These are phyloP conservation scores for Cataglyphis cursor DNA, from an alignment of 2,888 invertebrate species.

Conservation along the genomic window DNA sequence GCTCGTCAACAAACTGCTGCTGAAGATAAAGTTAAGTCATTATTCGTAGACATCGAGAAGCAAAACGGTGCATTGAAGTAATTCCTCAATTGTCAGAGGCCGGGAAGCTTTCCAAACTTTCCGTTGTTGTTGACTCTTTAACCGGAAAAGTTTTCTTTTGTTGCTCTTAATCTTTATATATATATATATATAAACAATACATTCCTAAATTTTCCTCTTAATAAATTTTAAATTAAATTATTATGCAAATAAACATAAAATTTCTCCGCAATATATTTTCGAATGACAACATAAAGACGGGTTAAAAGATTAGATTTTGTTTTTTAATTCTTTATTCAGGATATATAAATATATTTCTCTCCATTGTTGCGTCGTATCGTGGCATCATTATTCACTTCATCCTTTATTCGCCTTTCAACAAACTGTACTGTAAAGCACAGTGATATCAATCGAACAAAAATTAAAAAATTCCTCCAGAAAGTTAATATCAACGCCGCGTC, in stretches of 20 bases:
- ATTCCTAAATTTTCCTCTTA: slow-evolving; percentile 1
- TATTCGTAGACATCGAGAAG: slow-evolving; percentile 7
- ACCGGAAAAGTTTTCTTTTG: slow-evolving; percentile 29
- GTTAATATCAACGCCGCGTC: slow-evolving; percentile 45
- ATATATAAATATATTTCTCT: slow-evolving; percentile 37
- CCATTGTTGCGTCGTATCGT: slow-evolving; percentile 24
- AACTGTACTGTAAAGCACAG: slow-evolving; percentile 22
- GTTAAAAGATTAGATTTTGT: slow-evolving; percentile 8
- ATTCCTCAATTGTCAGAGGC: slow-evolving; percentile 41
- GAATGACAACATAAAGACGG: not conserved
- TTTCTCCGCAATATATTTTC: not conserved
- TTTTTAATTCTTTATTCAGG: slow-evolving; percentile 6
- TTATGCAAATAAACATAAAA: not conserved
- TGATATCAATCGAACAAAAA: slow-evolving; percentile 51
- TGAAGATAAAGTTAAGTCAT: slow-evolving; percentile 44
- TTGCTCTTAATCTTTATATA: slow-evolving; percentile 20
- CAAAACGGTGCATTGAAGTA: slow-evolving; percentile 22
- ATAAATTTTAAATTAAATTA: slow-evolving; percentile 9
- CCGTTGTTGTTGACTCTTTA: slow-evolving; percentile 28
- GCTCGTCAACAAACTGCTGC: slow-evolving; percentile 3
- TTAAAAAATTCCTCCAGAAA: slow-evolving; percentile 49
- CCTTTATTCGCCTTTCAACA: slow-evolving; percentile 43
- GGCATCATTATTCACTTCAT: slow-evolving; percentile 37
- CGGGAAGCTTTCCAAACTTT: slow-evolving; percentile 23
- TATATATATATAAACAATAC: not conserved